Evolutionary conservation across 1,140 invertebrate species (phyloP), one percentile per base, ranked within the genome.

Genomic region (Tyrophagus putrescentiae): DNA sequence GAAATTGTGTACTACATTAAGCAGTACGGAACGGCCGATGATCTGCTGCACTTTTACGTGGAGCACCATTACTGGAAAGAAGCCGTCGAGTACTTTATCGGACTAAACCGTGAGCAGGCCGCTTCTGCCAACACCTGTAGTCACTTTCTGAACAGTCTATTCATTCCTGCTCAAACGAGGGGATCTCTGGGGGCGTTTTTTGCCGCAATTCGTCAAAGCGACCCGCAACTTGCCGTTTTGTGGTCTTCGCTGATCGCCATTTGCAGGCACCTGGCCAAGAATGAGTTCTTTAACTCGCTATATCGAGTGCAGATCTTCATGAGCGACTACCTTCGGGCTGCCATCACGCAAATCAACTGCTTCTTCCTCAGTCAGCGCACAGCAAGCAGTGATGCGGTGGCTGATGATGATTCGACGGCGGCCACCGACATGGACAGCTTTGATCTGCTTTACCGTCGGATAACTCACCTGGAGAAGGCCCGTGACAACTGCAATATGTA

Each of bases 91-190:
- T 70, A 69, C 64, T 66, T 73, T 28, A 27, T 54, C 3, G 7
- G 7, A 54, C 11, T 9, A 54, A 13, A 9, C 3, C 25, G 71
- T 5, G 29, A 23, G 23, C 31, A 60, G 21, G 13, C n/a, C 9
- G 16, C 25, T 28, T 41, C 27, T 42, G 23, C 27, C 18, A 16
- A 9, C 39, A 45, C 34, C 27, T 62, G 31, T 42, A 65, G 74
- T 29, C 67, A 74, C 11, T 76, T 74, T 68, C 63, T 75, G 9
- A 70, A 72, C 54, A 66, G 67, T 1, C 39, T 76, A 3, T 66
- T 75, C 33, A 64, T 70, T 11, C 72, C 73, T 39, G 63, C 68
- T 4, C 44, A 75, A n/a, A 65, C 64, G 29, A 66, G 60, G 33
- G 73, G 71, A 6, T 65, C 70, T 36, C 63, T 75, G 48, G 65